phyloP scores from a whole-genome alignment of 2,113 vertebrate genomes.

The Sitta europaea region DNA sequence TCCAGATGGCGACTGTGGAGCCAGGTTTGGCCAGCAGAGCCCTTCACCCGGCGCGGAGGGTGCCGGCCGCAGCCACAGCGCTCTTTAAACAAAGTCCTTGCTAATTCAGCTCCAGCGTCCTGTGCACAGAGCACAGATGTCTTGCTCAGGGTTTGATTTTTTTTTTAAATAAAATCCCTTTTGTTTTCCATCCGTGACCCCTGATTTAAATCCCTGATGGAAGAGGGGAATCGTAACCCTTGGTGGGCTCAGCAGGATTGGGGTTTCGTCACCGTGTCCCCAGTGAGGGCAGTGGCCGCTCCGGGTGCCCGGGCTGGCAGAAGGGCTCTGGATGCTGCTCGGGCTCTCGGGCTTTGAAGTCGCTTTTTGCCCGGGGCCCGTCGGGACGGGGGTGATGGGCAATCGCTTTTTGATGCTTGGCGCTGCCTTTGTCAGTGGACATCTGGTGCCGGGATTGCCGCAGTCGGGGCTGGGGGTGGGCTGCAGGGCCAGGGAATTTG shows the following conservation, averaged over 20 bases:
- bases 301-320: neutral
- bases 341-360: neutral
- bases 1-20: constrained; percentile 35
- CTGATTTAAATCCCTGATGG: neutral
- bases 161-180: neutral
- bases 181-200: constrained; percentile 13
- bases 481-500: constrained; percentile 10
- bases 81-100: neutral
- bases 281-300: rapidly evolving
- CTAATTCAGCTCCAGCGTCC: neutral
- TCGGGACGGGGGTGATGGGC: neutral
- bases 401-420: constrained; percentile 10
- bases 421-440: constrained; percentile 49
- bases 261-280: neutral
- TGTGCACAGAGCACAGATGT: constrained; percentile 23
- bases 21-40: neutral
- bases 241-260: rapidly evolving
- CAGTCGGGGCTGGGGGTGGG: constrained; percentile 44
- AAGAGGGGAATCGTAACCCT: neutral
- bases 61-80: neutral
- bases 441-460: constrained; percentile 64
- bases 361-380: neutral
- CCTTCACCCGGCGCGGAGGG: neutral
- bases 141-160: neutral
- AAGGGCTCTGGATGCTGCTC: neutral